Evolutionary conservation across 1,140 invertebrate genomes (phyloP).

Genomic region (Drosophila sp.): DNA sequence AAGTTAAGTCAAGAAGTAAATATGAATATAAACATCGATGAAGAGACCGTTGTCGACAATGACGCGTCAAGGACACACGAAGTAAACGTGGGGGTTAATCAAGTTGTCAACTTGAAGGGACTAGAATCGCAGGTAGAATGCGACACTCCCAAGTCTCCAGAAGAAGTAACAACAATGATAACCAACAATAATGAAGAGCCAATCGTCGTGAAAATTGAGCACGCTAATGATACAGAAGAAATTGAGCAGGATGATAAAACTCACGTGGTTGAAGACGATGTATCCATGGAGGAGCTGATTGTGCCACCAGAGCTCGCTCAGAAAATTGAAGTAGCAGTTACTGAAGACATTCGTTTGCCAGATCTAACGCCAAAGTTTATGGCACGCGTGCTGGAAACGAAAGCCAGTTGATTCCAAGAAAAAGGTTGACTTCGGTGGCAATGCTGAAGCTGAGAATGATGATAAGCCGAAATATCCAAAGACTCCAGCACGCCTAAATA

Average conservation of each 20-base stretch:
- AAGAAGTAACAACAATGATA: too few relatives aligned
- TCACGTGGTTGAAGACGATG: not conserved
- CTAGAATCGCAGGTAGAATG: too few relatives aligned
- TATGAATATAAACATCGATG: not conserved
- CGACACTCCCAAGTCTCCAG: too few relatives aligned
- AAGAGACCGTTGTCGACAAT: not conserved
- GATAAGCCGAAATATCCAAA: conserved; percentile 62
- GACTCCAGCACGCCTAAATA: conserved; percentile 57
- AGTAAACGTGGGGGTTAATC: too few relatives aligned
- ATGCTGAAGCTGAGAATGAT: not conserved
- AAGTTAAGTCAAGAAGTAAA: not conserved
- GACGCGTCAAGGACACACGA: not conserved
- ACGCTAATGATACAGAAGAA: too few relatives aligned
- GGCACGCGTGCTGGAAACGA: not conserved
- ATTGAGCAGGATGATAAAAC: not conserved
- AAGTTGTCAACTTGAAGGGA: too few relatives aligned
- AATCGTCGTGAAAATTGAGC: not conserved
- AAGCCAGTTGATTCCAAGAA: conserved; percentile 21
- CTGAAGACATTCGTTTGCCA: not conserved
- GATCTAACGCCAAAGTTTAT: conserved; percentile 6
- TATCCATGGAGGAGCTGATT: not conserved
- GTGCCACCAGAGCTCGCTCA: not conserved
- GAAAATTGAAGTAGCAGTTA: not conserved
- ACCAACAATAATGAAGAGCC: not conserved
- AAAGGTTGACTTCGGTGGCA: conserved; percentile 45